Conservation (phyloP, 2,797 vertebrate genomes). For the Epinephelus awoara region DNA sequence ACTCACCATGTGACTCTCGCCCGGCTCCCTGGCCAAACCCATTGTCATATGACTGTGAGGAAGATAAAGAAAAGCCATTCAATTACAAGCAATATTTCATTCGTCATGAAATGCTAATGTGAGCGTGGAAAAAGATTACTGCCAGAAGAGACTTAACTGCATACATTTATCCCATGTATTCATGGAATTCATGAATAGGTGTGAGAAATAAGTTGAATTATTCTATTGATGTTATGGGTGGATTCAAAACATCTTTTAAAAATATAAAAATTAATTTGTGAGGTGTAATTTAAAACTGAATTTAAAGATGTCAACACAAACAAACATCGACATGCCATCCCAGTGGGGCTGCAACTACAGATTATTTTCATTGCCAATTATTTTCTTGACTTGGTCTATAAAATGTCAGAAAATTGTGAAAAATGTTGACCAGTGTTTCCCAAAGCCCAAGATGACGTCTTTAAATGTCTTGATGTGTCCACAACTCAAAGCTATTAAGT, state of each 20-base stretch:
- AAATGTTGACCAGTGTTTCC: no score
- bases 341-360: no score
- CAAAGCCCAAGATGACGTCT: no score
- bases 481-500: no score
- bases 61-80: slow-evolving; percentile 37
- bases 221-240: no score
- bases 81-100: slow-evolving; percentile 17
- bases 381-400: no score
- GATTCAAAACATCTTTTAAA: background rate
- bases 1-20: slow-evolving; percentile 98
- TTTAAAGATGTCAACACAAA: background rate
- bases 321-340: background rate
- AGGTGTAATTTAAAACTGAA: background rate
- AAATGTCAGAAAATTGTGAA: no score
- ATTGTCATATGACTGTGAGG: slow-evolving; percentile 94
- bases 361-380: no score
- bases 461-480: no score
- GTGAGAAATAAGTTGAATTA: no score
- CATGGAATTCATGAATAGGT: no score
- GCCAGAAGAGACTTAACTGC: background rate
- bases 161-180: background rate
- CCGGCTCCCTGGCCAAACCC: slow-evolving; percentile 97
- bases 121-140: background rate
- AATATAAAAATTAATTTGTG: background rate
- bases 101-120: background rate